Conservation (phyloP, 2,797 vertebrate genomes). For the Anguilla marmorata region DNA sequence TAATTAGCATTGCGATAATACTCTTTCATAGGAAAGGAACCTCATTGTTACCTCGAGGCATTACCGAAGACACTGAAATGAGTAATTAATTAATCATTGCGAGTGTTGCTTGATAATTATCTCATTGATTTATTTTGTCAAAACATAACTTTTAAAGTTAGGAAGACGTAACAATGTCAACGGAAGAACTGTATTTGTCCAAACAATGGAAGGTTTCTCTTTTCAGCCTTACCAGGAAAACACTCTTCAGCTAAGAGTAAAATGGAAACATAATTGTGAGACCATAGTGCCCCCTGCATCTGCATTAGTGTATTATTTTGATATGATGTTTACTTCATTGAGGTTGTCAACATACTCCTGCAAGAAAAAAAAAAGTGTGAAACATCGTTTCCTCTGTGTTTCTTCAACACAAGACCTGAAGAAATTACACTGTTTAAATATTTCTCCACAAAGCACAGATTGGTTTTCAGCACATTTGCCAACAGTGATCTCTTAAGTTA, state of each 20-base stretch:
- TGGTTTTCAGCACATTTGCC: conserved; percentile 18
- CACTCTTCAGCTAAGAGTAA: conserved; percentile 20
- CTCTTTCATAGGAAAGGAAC: neutral
- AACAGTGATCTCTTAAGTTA: conserved; percentile 53
- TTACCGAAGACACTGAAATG: neutral
- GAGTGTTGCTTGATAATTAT: conserved; percentile 13
- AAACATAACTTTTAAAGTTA: conserved; percentile 16
- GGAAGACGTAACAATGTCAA: neutral
- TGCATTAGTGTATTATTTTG: conserved; percentile 45
- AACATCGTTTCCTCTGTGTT: conserved; percentile 5
- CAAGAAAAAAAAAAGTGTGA: neutral
- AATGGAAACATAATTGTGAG: conserved; percentile 47
- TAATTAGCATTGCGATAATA: neutral
- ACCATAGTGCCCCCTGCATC: conserved; percentile 60
- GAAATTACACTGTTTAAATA: conserved; percentile 26
- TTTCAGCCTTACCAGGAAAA: conserved; percentile 1
- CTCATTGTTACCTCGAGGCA: neutral
- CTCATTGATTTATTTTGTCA: conserved; percentile 17
- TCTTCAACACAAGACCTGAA: neutral
- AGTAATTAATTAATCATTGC: conserved; percentile 2
- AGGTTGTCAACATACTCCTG: neutral
- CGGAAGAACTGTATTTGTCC: neutral
- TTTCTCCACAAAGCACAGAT: conserved; percentile 20
- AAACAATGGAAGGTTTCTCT: neutral
- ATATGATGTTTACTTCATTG: conserved; percentile 11